These are phyloP conservation scores for Vombatus ursinus DNA, from an alignment of 2,113 vertebrate genomes.

Conservation along the genomic window DNA sequence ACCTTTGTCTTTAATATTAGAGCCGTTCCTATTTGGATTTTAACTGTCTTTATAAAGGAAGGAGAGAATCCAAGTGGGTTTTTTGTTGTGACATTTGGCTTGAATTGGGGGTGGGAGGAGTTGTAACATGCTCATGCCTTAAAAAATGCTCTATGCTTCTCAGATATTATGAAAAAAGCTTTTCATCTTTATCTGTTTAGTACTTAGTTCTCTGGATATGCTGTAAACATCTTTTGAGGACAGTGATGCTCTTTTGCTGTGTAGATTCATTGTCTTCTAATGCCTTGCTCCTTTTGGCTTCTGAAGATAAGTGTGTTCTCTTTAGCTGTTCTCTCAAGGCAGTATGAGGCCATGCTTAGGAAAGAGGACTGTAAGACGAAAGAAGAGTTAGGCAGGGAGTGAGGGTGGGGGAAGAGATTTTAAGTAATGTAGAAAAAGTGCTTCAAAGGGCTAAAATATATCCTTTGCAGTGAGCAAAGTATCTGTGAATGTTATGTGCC, in stretches of 20 bases:
- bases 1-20: neutral
- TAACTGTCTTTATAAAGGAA: neutral
- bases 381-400: neutral
- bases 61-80: neutral
- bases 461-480: neutral
- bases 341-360: neutral
- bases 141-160: neutral
- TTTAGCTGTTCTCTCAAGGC: neutral
- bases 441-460: neutral
- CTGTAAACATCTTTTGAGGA: neutral
- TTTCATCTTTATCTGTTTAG: neutral
- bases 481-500: neutral
- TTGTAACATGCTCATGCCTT: neutral
- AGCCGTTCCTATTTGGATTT: neutral
- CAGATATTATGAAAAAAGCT: neutral
- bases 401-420: neutral
- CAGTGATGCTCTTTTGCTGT: neutral
- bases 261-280: neutral
- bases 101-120: neutral
- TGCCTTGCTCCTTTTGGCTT: neutral
- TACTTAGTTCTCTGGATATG: neutral
- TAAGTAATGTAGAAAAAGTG: neutral
- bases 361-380: neutral
- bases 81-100: neutral
- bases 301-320: neutral